A percentile compares a stretch with the other conserved stretches of the same genome.
phyloP scores from a whole-genome alignment of 2,113 vertebrate genomes.

The Sinocyclocheilus anshuiensis region DNA sequence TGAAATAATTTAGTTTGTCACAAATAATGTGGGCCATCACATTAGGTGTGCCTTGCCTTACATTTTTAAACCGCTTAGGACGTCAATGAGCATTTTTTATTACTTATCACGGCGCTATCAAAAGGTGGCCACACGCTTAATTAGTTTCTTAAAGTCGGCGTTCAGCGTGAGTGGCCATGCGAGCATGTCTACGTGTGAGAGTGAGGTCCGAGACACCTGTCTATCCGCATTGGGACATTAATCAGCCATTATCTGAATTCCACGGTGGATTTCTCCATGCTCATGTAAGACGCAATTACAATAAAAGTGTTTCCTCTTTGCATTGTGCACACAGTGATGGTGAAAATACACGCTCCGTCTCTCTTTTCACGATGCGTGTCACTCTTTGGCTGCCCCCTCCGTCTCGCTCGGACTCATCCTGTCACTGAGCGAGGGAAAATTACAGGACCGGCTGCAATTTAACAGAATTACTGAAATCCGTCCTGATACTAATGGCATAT shows the following conservation, averaged over 20 bases:
- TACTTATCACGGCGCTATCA: background rate
- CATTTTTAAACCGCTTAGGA: conserved; percentile 29
- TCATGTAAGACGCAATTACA: conserved; percentile 76
- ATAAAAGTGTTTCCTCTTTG: conserved; percentile 70
- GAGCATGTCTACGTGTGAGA: background rate
- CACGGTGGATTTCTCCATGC: conserved; percentile 76
- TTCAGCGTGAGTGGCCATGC: background rate
- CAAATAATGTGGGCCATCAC: conserved; percentile 16
- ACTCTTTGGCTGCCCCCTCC: conserved; percentile 53
- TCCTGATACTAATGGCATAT: conserved; percentile 96
- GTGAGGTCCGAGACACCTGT: conserved; percentile 38
- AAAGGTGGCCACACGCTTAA: conserved; percentile 24
- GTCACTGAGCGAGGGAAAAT: conserved; percentile 69
- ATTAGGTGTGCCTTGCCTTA: background rate
- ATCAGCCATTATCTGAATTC: conserved; percentile 75
- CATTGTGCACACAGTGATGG: conserved; percentile 73
- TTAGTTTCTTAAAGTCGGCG: conserved; percentile 22
- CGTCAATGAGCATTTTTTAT: conserved; percentile 5
- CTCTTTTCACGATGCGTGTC: conserved; percentile 64
- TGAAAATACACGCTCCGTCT: conserved; percentile 68
- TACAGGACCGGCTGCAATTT: conserved; percentile 85
- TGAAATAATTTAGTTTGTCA: conserved; percentile 23
- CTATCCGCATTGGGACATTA: conserved; percentile 66
- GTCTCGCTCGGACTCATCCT: conserved; percentile 40
- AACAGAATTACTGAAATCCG: conserved; percentile 85